phyloP scores from a whole-genome alignment of 2,888 invertebrate genomes.

The Folsomia candida region DNA sequence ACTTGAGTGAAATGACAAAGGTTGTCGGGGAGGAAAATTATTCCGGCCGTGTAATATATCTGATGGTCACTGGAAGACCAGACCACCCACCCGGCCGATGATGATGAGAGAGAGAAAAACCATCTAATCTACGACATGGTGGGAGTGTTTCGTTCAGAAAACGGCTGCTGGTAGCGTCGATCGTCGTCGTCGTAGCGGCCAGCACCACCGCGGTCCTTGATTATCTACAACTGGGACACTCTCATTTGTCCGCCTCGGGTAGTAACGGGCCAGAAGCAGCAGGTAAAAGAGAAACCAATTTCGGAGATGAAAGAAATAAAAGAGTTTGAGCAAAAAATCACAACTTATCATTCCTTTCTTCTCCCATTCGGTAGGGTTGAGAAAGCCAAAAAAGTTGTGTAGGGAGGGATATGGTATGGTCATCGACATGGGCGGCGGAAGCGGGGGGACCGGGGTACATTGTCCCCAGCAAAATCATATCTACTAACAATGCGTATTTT shows the following conservation, averaged over 20 bases:
- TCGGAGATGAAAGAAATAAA: conserved; percentile 15
- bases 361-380: too few relatives aligned
- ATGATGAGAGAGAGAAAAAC: background rate
- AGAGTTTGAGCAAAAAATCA: conserved; percentile 7
- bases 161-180: background rate
- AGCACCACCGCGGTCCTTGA: background rate
- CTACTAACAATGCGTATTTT: too few relatives aligned
- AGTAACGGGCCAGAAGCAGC: background rate
- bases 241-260: conserved; percentile 4
- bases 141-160: background rate
- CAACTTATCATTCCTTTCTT: conserved; percentile 2
- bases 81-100: too few relatives aligned
- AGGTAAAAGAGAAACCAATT: conserved; percentile 17
- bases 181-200: background rate
- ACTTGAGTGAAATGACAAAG: background rate
- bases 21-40: background rate
- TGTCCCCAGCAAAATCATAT: too few relatives aligned
- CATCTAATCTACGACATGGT: background rate
- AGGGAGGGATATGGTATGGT: too few relatives aligned
- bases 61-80: background rate
- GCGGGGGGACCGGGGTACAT: too few relatives aligned
- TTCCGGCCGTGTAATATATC: background rate
- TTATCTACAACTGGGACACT: conserved; percentile 8
- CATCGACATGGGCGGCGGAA: too few relatives aligned
- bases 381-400: too few relatives aligned